These are phyloP conservation scores for Ptychadena robeensis DNA, from an alignment of 2,797 vertebrate genomes.

Conservation along the genomic window DNA sequence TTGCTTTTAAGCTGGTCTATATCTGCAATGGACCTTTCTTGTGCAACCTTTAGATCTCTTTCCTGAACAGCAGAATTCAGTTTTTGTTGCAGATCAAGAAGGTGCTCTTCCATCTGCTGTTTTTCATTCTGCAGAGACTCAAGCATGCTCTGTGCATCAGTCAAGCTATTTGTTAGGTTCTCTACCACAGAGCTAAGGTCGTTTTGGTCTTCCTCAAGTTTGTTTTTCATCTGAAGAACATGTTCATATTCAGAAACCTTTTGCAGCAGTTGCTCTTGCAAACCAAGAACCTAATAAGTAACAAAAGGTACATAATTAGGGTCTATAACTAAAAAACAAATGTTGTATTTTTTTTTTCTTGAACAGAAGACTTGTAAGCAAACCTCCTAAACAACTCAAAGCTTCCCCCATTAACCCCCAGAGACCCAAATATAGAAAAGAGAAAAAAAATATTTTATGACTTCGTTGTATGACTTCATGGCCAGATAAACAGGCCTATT, in stretches of 20 bases:
- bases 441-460: too few relatives aligned
- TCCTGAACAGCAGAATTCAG: conserved; percentile 21
- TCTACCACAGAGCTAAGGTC: background rate
- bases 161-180: background rate
- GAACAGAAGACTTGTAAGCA: too few relatives aligned
- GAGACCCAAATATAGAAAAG: too few relatives aligned
- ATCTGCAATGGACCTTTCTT: background rate
- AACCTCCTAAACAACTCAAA: too few relatives aligned
- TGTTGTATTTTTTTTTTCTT: too few relatives aligned
- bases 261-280: conserved; percentile 30
- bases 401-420: too few relatives aligned
- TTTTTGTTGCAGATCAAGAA: conserved; percentile 21
- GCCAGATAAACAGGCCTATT: too few relatives aligned
- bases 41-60: background rate
- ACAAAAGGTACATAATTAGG: background rate
- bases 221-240: background rate
- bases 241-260: conserved; percentile 14
- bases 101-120: background rate
- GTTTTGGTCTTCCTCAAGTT: conserved; percentile 1
- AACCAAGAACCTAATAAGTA: background rate
- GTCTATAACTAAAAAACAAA: too few relatives aligned
- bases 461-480: too few relatives aligned
- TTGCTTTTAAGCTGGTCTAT: conserved; percentile 1
- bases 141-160: background rate
- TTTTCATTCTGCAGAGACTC: conserved; percentile 32